Percentiles rank a stretch among this genome's conserved stretches.
phyloP scores from a whole-genome alignment of 2,797 vertebrate genomes.

The Kryptopterus vitreolus region DNA sequence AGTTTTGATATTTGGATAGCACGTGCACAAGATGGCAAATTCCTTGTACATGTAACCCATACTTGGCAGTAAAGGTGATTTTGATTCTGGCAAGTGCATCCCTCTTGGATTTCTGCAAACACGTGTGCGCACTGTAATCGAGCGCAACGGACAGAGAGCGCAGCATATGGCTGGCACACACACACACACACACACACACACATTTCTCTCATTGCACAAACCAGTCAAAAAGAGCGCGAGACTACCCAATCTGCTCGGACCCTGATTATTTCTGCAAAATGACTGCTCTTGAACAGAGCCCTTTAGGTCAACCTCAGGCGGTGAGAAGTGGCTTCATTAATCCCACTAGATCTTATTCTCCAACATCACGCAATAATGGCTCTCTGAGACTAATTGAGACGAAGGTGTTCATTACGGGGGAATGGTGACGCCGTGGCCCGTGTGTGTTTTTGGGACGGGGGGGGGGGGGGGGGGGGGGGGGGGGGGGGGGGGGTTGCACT shows the following conservation, averaged over 20 bases:
- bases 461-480: no score
- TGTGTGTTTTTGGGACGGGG: no score
- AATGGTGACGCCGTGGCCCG: conserved; percentile 15
- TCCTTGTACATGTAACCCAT: no score
- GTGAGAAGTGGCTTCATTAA: not conserved
- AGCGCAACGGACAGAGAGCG: not conserved
- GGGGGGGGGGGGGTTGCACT: not conserved
- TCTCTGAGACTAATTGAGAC: conserved; percentile 4
- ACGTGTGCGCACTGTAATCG: not conserved
- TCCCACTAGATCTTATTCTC: not conserved
- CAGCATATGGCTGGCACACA: not conserved
- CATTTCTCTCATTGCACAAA: not conserved
- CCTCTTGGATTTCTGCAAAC: not conserved
- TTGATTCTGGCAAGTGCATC: no score
- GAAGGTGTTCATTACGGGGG: conserved; percentile 14
- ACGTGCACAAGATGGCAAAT: no score
- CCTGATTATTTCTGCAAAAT: conserved; percentile 9
- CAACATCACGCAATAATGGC: not conserved
- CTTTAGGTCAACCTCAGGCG: not conserved
- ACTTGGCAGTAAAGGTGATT: no score
- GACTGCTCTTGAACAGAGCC: not conserved
- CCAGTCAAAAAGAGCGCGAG: not conserved
- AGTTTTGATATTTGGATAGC: no score
- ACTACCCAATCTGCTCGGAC: not conserved
- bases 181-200: conserved; percentile 2